Evolutionary conservation across 2,888 invertebrate genomes (phyloP).

Genomic region (Noctua janthina): DNA sequence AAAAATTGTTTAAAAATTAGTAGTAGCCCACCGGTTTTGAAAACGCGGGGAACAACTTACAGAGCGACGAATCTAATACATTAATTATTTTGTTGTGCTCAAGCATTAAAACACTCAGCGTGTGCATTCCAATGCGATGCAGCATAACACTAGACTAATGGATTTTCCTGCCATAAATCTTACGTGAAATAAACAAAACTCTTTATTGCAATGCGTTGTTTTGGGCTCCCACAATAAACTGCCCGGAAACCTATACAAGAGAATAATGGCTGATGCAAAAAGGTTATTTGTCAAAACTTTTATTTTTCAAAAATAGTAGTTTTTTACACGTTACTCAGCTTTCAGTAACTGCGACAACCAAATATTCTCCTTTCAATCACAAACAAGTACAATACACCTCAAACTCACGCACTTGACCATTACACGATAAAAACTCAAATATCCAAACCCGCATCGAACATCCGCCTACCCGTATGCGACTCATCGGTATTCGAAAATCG

Average conservation of each 20-base stretch:
- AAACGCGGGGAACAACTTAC: background rate
- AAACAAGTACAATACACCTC: background rate
- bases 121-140: background rate
- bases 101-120: background rate
- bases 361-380: background rate
- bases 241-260: conserved; percentile 26
- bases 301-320: background rate
- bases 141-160: conserved; percentile 42
- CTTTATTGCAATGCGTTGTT: conserved; percentile 49
- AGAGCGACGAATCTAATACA: background rate
- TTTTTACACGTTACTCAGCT: background rate
- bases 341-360: background rate
- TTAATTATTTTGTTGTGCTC: background rate
- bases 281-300: conserved; percentile 32
- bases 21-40: background rate
- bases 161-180: conserved; percentile 52
- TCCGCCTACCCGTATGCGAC: conserved; percentile 44
- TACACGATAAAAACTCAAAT: conserved; percentile 46
- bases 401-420: conserved; percentile 27
- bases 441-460: conserved; percentile 52
- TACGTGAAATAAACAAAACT: conserved; percentile 46
- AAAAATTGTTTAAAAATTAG: background rate
- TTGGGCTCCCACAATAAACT: conserved; percentile 29
- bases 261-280: conserved; percentile 32
- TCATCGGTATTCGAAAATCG: conserved; percentile 81